phyloP scores from a whole-genome alignment of 2,113 vertebrate species.

The Forbesichthys agassizii region DNA sequence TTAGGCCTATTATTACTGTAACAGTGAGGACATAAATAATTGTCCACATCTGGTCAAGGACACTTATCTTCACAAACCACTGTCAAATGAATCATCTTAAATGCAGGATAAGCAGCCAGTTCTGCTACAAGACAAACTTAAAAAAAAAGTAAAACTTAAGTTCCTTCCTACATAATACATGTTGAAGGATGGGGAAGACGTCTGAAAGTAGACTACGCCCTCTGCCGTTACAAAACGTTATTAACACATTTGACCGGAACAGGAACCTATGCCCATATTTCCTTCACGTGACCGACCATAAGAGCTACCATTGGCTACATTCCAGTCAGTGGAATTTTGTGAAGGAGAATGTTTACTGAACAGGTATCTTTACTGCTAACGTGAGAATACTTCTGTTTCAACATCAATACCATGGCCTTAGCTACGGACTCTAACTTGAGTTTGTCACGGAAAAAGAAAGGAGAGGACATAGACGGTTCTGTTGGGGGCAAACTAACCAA shows the following conservation, averaged over 20 bases:
- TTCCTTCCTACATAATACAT: neutral
- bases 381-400: too few species aligned
- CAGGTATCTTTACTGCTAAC: neutral
- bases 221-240: too few species aligned
- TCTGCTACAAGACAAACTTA: too few species aligned
- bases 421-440: neutral
- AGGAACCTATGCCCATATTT: neutral
- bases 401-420: conserved; percentile 1
- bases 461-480: neutral
- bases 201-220: too few species aligned
- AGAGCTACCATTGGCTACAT: neutral
- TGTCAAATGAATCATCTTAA: too few species aligned
- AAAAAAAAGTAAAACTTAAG: too few species aligned
- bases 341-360: neutral
- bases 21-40: too few species aligned
- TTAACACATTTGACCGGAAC: neutral
- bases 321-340: neutral
- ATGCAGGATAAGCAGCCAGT: too few species aligned
- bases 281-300: neutral
- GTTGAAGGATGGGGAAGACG: neutral
- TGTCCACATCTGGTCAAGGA: too few species aligned
- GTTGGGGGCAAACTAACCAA: neutral
- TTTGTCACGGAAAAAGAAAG: conserved; percentile 6
- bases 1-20: too few species aligned
- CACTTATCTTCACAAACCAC: too few species aligned